Conservation (phyloP, 2,113 vertebrate genomes). For the Anhinga anhinga region DNA sequence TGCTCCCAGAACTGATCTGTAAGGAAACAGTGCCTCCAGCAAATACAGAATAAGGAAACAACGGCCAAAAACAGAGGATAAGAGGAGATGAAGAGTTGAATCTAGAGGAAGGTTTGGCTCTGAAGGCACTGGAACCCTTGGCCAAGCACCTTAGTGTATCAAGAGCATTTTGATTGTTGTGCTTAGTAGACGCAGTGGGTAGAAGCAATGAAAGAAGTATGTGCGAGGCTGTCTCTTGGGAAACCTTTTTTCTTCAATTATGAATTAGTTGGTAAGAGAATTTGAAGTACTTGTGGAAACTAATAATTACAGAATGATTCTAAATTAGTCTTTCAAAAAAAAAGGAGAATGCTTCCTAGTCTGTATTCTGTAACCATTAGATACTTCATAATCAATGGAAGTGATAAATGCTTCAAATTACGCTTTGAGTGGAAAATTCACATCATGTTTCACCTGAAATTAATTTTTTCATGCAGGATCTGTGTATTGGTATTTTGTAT, state of each 20-base stretch:
- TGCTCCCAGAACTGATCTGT: not conserved
- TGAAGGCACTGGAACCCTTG: not conserved
- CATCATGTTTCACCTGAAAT: not conserved
- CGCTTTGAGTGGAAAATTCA: not conserved
- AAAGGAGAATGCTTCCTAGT: not conserved
- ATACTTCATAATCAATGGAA: too few relatives aligned
- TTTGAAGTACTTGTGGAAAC: not conserved
- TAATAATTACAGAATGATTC: not conserved
- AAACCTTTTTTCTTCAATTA: not conserved
- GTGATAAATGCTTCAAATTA: not conserved
- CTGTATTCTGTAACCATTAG: not conserved
- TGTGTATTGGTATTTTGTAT: conserved; percentile 98
- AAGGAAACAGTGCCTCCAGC: not conserved
- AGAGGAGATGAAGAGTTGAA: not conserved
- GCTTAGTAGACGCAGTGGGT: not conserved
- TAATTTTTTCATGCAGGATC: conserved; percentile 77
- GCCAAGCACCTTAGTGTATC: not conserved
- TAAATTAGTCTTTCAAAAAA: not conserved
- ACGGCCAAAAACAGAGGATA: not conserved
- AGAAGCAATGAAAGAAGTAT: not conserved
- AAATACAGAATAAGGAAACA: not conserved
- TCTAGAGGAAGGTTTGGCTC: not conserved
- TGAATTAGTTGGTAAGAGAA: not conserved
- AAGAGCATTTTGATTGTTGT: not conserved
- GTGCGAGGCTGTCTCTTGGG: not conserved